Evolutionary conservation across 1,140 invertebrate genomes (phyloP).

Genomic region (Apis dorsata): DNA sequence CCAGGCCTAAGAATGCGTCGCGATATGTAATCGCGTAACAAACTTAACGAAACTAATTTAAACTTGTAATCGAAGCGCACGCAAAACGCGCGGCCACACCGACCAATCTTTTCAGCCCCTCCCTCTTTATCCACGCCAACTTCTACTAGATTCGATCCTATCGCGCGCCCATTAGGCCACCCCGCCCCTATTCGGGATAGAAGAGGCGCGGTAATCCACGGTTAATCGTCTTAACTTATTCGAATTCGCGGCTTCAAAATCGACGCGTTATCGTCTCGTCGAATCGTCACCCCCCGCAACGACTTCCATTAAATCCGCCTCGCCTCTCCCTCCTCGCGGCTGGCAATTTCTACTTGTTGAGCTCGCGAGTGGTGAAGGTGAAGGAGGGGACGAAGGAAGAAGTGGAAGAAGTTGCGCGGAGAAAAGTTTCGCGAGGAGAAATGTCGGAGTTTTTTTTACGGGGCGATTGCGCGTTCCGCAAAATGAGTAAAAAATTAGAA

Average conservation of each 20-base stretch:
- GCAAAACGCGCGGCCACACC: not conserved
- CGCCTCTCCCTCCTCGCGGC: too few species aligned
- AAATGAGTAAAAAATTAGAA: too few species aligned
- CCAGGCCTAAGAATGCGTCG: constrained; percentile 32
- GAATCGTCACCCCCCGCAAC: constrained; percentile 1
- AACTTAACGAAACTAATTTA: constrained; percentile 51
- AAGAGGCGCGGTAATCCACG: constrained; percentile 13
- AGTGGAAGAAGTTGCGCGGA: too few species aligned
- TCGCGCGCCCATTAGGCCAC: constrained; percentile 24
- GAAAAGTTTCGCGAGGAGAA: too few species aligned
- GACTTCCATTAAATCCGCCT: not conserved
- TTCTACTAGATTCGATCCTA: not conserved
- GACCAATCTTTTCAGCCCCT: too few species aligned
- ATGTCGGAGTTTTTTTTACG: too few species aligned
- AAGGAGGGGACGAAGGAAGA: too few species aligned
- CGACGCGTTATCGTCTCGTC: constrained; percentile 27
- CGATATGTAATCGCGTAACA: constrained; percentile 47
- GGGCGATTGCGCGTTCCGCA: too few species aligned
- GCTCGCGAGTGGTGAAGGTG: too few species aligned
- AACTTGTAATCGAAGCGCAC: constrained; percentile 46
- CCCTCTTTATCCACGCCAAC: too few species aligned
- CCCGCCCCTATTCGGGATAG: constrained; percentile 2
- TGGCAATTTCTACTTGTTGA: constrained; percentile 10
- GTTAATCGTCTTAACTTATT: constrained; percentile 39
- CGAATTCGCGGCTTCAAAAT: not conserved